Percentiles rank a stretch among this genome's conserved stretches.
Conservation (phyloP, 2,113 vertebrate species). For the Catharus bicknelli region DNA sequence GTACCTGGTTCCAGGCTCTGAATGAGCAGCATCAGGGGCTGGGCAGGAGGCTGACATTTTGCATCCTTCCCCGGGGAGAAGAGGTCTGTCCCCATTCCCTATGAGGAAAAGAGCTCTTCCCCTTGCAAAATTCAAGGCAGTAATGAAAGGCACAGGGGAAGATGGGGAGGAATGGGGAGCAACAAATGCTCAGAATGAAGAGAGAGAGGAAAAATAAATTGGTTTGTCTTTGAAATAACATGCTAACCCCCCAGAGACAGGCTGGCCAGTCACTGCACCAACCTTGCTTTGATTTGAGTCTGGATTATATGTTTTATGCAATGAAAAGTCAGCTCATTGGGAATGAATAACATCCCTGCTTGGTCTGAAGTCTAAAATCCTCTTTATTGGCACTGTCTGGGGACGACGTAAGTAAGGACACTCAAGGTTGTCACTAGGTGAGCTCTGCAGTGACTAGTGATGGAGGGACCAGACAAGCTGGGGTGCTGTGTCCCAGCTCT, state of each 20-base stretch:
- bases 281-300: constrained; percentile 49
- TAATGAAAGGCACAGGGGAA: constrained; percentile 9
- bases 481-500: neutral
- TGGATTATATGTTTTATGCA: constrained; percentile 58
- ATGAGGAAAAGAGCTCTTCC: neutral
- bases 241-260: constrained; percentile 21
- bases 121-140: neutral
- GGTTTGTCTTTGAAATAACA: constrained; percentile 54
- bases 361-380: constrained; percentile 40
- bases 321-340: constrained; percentile 26
- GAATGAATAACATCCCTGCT: constrained; percentile 43
- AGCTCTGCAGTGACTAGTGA: neutral
- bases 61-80: constrained; percentile 8
- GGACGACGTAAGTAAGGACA: constrained; percentile 21
- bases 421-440: constrained; percentile 60
- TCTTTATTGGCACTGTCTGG: constrained; percentile 35
- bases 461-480: neutral
- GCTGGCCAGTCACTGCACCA: neutral
- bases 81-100: neutral
- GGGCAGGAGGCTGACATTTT: constrained; percentile 39
- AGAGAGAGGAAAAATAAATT: constrained; percentile 26
- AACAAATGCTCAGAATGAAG: constrained; percentile 10
- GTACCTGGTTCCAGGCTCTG: constrained; percentile 41
- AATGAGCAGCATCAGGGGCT: constrained; percentile 32
- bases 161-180: neutral